Conservation (phyloP, 1,140 invertebrate species). For the Battus philenor region DNA sequence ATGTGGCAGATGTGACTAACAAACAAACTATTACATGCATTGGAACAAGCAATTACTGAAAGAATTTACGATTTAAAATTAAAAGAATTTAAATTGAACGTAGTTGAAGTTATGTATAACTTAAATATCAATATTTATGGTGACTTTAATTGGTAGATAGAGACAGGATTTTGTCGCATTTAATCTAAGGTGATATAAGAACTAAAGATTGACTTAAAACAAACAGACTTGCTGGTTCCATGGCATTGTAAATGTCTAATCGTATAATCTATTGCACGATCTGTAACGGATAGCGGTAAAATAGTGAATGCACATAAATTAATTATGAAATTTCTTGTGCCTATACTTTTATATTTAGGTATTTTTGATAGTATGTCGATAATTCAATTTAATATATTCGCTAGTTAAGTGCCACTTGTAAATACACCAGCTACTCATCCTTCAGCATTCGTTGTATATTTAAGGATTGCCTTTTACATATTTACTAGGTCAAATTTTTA, state of each 20-base stretch:
- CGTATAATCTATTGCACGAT: slow-evolving; percentile 24
- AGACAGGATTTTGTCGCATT: too few species aligned
- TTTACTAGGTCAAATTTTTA: slow-evolving; percentile 3
- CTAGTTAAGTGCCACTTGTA: slow-evolving; percentile 34
- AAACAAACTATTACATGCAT: too few species aligned
- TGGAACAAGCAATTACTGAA: too few species aligned
- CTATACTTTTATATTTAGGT: slow-evolving; percentile 69
- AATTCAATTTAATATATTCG: slow-evolving; percentile 29
- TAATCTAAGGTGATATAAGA: too few species aligned
- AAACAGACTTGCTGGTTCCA: not conserved
- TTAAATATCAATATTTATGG: too few species aligned
- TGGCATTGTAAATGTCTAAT: too few species aligned
- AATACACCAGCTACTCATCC: slow-evolving; percentile 26
- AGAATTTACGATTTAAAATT: too few species aligned
- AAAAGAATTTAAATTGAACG: too few species aligned
- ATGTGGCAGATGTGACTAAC: too few species aligned
- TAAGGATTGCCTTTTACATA: slow-evolving; percentile 15
- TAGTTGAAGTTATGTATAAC: too few species aligned
- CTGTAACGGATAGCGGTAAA: slow-evolving; percentile 31
- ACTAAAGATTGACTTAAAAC: not conserved
- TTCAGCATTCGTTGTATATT: slow-evolving; percentile 16
- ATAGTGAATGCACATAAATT: slow-evolving; percentile 51
- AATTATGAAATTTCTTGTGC: slow-evolving; percentile 68
- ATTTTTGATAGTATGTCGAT: slow-evolving; percentile 49
- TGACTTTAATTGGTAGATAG: too few species aligned